Percentiles rank a stretch among this genome's conserved stretches.
Conservation (phyloP, 2,113 vertebrate genomes). For the Pogona vitticeps region DNA sequence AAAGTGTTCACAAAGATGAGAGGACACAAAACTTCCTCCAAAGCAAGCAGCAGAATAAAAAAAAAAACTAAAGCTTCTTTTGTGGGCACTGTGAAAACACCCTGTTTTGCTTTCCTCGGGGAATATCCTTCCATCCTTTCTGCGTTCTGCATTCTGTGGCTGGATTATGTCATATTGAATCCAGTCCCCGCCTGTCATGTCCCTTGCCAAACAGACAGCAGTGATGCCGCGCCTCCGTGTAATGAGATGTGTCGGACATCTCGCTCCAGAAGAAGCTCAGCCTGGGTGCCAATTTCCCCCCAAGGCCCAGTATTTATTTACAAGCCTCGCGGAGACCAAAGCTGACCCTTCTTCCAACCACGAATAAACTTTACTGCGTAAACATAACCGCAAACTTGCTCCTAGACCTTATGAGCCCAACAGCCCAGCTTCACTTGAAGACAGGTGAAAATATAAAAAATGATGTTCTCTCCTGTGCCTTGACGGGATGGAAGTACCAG, state of each 20-base stretch:
- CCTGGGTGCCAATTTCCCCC: neutral
- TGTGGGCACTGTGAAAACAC: constrained; percentile 41
- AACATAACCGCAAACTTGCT: neutral
- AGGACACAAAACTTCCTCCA: constrained; percentile 32
- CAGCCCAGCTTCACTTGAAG: neutral
- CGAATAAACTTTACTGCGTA: neutral
- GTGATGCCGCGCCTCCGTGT: neutral
- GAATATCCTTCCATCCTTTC: constrained; percentile 61
- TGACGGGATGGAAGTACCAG: too few species aligned
- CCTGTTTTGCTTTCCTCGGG: constrained; percentile 59
- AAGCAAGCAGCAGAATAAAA: constrained; percentile 47
- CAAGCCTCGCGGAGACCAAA: neutral
- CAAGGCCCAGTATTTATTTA: rapidly evolving
- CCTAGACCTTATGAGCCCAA: neutral
- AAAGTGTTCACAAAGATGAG: constrained; percentile 32
- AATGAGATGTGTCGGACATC: rapidly evolving
- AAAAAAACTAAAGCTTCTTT: constrained; percentile 35
- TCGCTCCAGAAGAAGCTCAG: rapidly evolving
- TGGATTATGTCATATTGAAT: constrained; percentile 66
- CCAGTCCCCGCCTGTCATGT: constrained; percentile 59
- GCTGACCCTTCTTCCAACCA: constrained; percentile 18
- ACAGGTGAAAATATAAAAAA: neutral
- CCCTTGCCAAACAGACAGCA: constrained; percentile 33
- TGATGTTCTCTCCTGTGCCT: neutral
- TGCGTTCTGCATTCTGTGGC: constrained; percentile 38